Evolutionary conservation across 2,113 vertebrate genomes (phyloP).

Genomic region (Shinisaurus crocodilurus): DNA sequence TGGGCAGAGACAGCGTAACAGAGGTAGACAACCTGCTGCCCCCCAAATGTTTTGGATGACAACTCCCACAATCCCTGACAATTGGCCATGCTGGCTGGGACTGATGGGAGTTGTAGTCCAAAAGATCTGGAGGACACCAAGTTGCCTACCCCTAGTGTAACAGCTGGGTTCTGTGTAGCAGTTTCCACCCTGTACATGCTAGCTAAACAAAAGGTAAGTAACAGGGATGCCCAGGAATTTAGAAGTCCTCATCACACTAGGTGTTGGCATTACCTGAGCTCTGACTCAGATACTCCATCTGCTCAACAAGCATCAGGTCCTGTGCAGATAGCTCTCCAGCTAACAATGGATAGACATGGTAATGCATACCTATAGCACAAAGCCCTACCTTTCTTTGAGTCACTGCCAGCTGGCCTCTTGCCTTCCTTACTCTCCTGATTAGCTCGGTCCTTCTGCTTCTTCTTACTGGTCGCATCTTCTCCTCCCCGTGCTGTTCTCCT

Average conservation of each 20-base stretch:
- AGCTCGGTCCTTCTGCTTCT: slow-evolving; percentile 95
- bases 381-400: slow-evolving; percentile 80
- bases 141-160: no score
- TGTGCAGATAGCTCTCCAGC: not conserved
- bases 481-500: slow-evolving; percentile 79
- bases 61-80: no score
- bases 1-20: not conserved
- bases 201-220: not conserved
- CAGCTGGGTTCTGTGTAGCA: not conserved
- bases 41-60: no score
- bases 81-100: no score
- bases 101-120: no score
- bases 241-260: not conserved
- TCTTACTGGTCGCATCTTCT: slow-evolving; percentile 87
- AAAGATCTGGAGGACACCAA: no score
- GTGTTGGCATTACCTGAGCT: not conserved
- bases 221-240: not conserved
- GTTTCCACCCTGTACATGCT: not conserved
- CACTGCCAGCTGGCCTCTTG: slow-evolving; percentile 73
- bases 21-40: no score
- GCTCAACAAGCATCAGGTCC: not conserved
- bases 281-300: not conserved
- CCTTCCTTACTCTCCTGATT: slow-evolving; percentile 97
- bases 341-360: not conserved
- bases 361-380: not conserved